These are phyloP conservation scores for Fistularia tabacaria DNA, from an alignment of 2,797 vertebrate species.

Conservation along the genomic window DNA sequence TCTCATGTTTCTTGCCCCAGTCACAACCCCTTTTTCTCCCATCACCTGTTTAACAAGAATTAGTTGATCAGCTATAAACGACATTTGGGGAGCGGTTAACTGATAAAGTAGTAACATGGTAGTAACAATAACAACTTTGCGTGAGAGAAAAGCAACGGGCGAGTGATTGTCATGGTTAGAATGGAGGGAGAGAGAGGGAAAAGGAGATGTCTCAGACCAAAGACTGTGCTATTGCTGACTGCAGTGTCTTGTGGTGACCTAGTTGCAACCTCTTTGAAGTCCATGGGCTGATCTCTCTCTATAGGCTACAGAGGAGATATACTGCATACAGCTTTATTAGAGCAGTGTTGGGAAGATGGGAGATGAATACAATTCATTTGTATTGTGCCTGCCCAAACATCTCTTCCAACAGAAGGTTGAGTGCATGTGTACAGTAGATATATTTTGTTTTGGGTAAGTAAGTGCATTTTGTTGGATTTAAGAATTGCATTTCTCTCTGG, in stretches of 20 bases:
- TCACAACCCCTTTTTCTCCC: too few relatives aligned
- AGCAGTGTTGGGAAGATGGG: slow-evolving; percentile 24
- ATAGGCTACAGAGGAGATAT: slow-evolving; percentile 67
- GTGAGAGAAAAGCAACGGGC: slow-evolving; percentile 41
- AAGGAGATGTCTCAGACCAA: slow-evolving; percentile 73
- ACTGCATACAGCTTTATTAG: slow-evolving; percentile 69
- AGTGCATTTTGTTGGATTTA: not conserved
- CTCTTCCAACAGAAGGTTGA: slow-evolving; percentile 1
- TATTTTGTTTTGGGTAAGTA: not conserved
- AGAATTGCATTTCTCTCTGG: slow-evolving; percentile 2
- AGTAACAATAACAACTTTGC: slow-evolving; percentile 62
- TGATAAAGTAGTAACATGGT: slow-evolving; percentile 63
- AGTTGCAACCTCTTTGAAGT: slow-evolving; percentile 84
- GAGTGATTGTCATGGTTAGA: not conserved
- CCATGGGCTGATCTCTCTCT: slow-evolving; percentile 76
- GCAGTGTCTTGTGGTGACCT: slow-evolving; percentile 77
- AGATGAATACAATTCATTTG: slow-evolving; percentile 37
- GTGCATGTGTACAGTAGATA: too few relatives aligned
- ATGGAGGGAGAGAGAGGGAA: slow-evolving; percentile 25
- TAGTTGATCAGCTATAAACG: slow-evolving; percentile 30
- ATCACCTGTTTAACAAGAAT: too few relatives aligned
- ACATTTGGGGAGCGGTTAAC: slow-evolving; percentile 37
- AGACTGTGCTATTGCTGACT: slow-evolving; percentile 68
- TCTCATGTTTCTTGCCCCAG: too few relatives aligned
- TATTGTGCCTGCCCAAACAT: slow-evolving; percentile 36